Conservation (phyloP, 2,113 vertebrate species). For the Nesogale talazaci region DNA sequence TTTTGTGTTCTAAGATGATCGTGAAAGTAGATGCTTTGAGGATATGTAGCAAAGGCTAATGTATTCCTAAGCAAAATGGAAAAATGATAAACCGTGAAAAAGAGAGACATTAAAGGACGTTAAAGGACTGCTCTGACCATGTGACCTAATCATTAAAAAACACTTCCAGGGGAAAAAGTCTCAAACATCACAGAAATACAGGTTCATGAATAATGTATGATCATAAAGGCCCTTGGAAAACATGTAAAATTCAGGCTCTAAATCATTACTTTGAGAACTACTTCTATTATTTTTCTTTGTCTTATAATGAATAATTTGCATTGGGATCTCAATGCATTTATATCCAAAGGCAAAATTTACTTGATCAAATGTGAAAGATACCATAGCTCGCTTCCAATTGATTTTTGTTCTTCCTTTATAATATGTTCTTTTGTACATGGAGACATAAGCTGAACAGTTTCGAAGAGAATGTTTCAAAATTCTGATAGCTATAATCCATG, state of each 20-base stretch:
- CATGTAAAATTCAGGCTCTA: slow-evolving; percentile 73
- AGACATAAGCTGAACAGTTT: not conserved
- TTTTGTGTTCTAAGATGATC: slow-evolving; percentile 76
- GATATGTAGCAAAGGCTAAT: slow-evolving; percentile 84
- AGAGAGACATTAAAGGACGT: slow-evolving; percentile 81
- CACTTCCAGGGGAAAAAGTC: slow-evolving; percentile 77
- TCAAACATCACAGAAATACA: slow-evolving; percentile 77
- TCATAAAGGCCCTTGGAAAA: slow-evolving; percentile 73
- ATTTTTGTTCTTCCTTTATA: slow-evolving; percentile 24
- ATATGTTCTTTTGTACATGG: not conserved
- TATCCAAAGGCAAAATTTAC: slow-evolving; percentile 59
- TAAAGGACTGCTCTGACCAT: slow-evolving; percentile 81
- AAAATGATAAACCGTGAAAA: slow-evolving; percentile 83
- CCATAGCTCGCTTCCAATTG: slow-evolving; percentile 11
- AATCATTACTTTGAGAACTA: slow-evolving; percentile 76
- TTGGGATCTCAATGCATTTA: slow-evolving; percentile 56
- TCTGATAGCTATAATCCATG: not conserved
- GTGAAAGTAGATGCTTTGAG: slow-evolving; percentile 79
- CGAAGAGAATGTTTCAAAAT: not conserved
- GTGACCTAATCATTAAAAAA: slow-evolving; percentile 82
- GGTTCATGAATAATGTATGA: slow-evolving; percentile 86
- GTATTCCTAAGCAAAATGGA: slow-evolving; percentile 84
- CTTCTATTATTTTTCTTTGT: slow-evolving; percentile 79
- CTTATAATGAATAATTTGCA: slow-evolving; percentile 79
- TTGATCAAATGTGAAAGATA: slow-evolving; percentile 40